Conservation (phyloP, 2,797 vertebrate genomes). For the Gallirallus australis region DNA sequence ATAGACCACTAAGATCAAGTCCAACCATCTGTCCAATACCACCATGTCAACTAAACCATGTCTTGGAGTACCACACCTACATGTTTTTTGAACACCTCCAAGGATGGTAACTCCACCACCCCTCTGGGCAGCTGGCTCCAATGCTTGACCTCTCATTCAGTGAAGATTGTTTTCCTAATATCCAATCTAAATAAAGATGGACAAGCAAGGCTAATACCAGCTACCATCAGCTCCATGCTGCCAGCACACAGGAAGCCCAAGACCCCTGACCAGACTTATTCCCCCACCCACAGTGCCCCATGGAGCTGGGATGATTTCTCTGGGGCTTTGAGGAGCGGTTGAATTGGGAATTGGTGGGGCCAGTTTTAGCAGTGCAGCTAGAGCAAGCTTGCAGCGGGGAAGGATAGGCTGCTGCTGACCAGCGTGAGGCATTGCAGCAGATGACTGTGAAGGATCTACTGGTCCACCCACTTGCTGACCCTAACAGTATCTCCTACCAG, state of each 20-base stretch:
- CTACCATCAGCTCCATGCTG: neutral
- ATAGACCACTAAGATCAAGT: no score
- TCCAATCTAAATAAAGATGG: neutral
- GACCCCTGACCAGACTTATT: neutral
- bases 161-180: no score
- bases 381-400: neutral
- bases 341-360: neutral
- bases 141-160: no score
- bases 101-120: no score
- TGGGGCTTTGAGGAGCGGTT: neutral
- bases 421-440: accelerated
- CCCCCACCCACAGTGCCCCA: neutral
- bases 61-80: no score
- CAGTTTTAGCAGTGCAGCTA: neutral
- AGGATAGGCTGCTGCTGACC: neutral
- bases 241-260: neutral
- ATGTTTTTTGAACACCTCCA: no score
- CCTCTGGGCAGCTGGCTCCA: no score
- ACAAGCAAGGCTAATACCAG: neutral
- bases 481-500: neutral
- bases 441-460: neutral
- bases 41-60: no score
- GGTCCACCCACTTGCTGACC: neutral
- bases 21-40: no score
- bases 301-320: neutral